These are phyloP conservation scores for Geophilus truncorum DNA, from an alignment of 2,888 invertebrate genomes.

Conservation along the genomic window DNA sequence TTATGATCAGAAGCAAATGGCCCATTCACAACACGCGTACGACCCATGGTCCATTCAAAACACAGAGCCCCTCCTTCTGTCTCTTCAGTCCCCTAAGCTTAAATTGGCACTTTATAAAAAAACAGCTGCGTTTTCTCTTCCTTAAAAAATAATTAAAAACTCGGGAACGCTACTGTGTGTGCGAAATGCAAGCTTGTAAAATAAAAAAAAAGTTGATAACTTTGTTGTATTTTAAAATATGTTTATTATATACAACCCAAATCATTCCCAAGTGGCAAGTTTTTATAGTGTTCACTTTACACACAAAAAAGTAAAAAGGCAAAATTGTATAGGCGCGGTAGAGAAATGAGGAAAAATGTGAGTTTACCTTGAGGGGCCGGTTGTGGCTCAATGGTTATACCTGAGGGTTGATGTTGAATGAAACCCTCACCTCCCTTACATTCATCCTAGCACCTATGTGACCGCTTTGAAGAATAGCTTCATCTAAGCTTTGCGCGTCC, in stretches of 20 bases:
- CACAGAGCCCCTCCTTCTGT: background rate
- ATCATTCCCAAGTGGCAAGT: background rate
- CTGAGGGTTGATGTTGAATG: background rate
- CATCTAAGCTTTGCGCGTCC: background rate
- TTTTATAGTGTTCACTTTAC: too few species aligned
- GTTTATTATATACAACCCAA: background rate
- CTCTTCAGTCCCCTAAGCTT: background rate
- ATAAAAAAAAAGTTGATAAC: background rate
- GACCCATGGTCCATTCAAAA: background rate
- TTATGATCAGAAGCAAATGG: background rate
- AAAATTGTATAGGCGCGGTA: conserved; percentile 3
- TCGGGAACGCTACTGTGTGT: too few species aligned
- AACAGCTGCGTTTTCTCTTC: background rate
- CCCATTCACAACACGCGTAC: conserved; percentile 7
- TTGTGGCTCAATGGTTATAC: conserved; percentile 5
- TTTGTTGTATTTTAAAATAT: background rate
- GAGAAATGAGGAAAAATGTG: background rate
- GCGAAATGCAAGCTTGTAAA: too few species aligned
- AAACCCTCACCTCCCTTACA: background rate
- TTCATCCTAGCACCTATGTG: background rate
- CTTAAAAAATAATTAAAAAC: too few species aligned
- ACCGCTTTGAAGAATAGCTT: background rate
- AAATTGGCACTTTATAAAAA: background rate
- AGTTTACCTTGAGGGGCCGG: background rate
- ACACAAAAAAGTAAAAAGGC: too few species aligned